Conservation (phyloP, 2,797 vertebrate species). For the Melanotaenia parkinsoni region DNA sequence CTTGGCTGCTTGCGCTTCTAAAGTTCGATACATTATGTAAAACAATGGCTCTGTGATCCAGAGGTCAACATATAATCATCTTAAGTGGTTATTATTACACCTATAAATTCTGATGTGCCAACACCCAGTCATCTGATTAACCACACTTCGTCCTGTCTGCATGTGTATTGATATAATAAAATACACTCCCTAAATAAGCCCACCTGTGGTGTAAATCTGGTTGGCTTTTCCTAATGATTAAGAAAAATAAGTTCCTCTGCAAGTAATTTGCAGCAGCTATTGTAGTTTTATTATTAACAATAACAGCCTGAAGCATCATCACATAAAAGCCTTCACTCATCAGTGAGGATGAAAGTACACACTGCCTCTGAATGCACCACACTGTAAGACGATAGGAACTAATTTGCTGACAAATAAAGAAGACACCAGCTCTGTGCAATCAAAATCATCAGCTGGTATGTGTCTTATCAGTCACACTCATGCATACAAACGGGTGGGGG, state of each 20-base stretch:
- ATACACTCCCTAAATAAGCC: background rate
- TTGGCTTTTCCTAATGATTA: too few relatives aligned
- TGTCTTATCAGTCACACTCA: conserved; percentile 33
- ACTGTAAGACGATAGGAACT: conserved; percentile 20
- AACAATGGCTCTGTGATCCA: background rate
- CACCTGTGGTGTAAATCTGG: background rate
- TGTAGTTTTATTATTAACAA: background rate
- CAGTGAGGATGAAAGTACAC: background rate
- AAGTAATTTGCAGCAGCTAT: background rate
- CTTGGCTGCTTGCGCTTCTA: background rate
- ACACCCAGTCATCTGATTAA: background rate
- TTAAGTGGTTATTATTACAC: too few relatives aligned
- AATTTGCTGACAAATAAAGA: conserved; percentile 50
- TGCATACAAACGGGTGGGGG: background rate
- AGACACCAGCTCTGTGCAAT: conserved; percentile 27
- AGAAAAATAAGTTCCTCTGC: background rate
- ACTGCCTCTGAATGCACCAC: conserved; percentile 4
- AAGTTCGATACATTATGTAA: background rate
- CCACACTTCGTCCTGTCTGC: background rate
- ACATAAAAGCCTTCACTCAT: background rate
- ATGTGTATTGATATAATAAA: background rate
- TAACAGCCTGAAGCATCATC: too few relatives aligned
- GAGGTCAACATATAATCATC: background rate
- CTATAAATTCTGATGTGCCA: background rate
- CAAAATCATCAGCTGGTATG: conserved; percentile 23